Base-by-base conservation (phyloP, 2,797 vertebrate species). In the Enteromius paludinosus region DNA sequence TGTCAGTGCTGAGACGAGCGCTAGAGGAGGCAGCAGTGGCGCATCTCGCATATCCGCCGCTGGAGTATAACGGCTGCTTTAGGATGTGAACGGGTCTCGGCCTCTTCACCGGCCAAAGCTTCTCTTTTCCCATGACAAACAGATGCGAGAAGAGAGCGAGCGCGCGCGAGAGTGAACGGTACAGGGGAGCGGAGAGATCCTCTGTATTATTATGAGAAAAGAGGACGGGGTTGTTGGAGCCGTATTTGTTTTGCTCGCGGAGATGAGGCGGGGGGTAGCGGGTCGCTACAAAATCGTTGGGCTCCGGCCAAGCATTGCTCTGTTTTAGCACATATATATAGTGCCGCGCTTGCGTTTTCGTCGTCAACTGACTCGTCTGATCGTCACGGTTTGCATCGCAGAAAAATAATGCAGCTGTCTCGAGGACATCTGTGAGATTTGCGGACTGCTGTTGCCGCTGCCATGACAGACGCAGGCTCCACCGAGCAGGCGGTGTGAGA, bases 391-490 rank as follows among this genome's bases (percentile, higher is more conserved):
- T 89, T 89, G 92, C 87, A 87, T 43, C 81, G 85, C 87, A 89
- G 86, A 90, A 85, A 75, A 68, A 82, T 30, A 82, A 93, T 94
- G 93, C 92, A 90, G 88, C 92, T 90, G 41, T 90, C 88, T 89
- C 92, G 92, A 94, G 92, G 92, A 93, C 92, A 88, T 83, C 90
- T 87, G 86, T 88, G 86, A 88, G 88, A 90, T 87, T 87, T 79
- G 81, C 82, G 65, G 90, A 86, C 90, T 84, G 91, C 91, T 93
- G 92, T 92, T 92, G 79, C 83, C 92, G 93, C 93, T 92, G 85
- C 78, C 78, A 95, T 95, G 94, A 94, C 87, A 89, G 93, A 91
- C 93, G 90, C 90, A 91, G 90, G 92, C 91, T 92, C 93, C 88
- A 92, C 84, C 88, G 89, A 90, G 89, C 85, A 91, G 89, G 90